A percentile compares a stretch with the other conserved stretches of the same genome.
phyloP scores from a whole-genome alignment of 2,113 vertebrate species.

The Dendrocopos noguchii region DNA sequence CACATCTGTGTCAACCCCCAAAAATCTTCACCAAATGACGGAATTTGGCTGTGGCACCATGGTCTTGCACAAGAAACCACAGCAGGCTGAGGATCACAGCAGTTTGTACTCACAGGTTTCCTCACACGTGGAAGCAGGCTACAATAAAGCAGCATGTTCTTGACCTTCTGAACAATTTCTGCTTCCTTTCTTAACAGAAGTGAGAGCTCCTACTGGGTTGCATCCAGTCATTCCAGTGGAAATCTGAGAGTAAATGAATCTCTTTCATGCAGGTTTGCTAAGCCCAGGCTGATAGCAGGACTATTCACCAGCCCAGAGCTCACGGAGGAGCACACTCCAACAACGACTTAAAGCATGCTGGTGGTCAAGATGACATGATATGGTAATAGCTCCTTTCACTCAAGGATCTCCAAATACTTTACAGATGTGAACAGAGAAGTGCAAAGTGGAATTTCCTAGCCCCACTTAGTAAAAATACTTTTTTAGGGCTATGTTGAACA shows the following conservation, averaged over 20 bases:
- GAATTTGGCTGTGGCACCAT: background rate
- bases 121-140: background rate
- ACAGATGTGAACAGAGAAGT: background rate
- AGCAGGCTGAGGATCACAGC: background rate
- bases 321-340: background rate
- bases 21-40: background rate
- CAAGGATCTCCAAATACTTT: background rate
- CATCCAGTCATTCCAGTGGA: background rate
- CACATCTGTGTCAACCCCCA: background rate
- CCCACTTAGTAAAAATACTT: background rate
- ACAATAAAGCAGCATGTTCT: background rate
- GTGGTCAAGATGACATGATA: background rate
- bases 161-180: background rate
- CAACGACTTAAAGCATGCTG: background rate
- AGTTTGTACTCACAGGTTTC: background rate
- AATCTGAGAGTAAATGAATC: conserved; percentile 1
- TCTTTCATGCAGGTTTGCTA: background rate
- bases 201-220: background rate
- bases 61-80: background rate
- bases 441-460: background rate
- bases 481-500: background rate
- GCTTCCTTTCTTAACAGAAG: background rate
- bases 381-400: background rate
- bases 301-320: background rate
- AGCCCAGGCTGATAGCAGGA: background rate